phyloP scores from a whole-genome alignment of 2,888 invertebrate genomes.

The Osedax frankpressi region DNA sequence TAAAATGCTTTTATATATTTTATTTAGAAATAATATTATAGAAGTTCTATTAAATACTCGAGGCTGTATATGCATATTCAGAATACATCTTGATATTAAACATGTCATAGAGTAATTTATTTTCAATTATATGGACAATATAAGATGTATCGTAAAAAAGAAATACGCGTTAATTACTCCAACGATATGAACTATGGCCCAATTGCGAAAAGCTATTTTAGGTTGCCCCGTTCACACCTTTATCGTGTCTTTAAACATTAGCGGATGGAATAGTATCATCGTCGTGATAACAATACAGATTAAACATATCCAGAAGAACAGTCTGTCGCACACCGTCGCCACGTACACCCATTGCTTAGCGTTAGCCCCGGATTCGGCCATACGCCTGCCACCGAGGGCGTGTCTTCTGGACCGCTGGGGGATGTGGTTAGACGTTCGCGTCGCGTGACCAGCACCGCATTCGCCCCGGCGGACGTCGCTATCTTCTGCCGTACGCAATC shows the following conservation, averaged over 20 bases:
- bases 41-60: too few species aligned
- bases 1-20: too few species aligned
- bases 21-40: too few species aligned
- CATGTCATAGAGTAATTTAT: too few species aligned
- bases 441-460: neutral
- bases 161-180: too few species aligned
- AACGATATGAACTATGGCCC: too few species aligned
- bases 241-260: slow-evolving; percentile 14
- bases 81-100: too few species aligned
- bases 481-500: neutral
- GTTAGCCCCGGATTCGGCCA: slow-evolving; percentile 14
- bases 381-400: neutral
- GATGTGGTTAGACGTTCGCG: neutral
- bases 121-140: too few species aligned
- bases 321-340: slow-evolving; percentile 29
- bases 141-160: too few species aligned
- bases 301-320: slow-evolving; percentile 30
- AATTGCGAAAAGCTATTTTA: too few species aligned
- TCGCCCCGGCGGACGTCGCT: neutral
- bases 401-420: neutral
- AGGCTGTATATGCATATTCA: too few species aligned
- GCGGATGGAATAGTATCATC: slow-evolving; percentile 28
- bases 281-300: slow-evolving; percentile 28
- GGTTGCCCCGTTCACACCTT: too few species aligned
- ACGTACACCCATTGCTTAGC: slow-evolving; percentile 28